Conservation (phyloP, 2,888 invertebrate species). For the Orthosia incerta region DNA sequence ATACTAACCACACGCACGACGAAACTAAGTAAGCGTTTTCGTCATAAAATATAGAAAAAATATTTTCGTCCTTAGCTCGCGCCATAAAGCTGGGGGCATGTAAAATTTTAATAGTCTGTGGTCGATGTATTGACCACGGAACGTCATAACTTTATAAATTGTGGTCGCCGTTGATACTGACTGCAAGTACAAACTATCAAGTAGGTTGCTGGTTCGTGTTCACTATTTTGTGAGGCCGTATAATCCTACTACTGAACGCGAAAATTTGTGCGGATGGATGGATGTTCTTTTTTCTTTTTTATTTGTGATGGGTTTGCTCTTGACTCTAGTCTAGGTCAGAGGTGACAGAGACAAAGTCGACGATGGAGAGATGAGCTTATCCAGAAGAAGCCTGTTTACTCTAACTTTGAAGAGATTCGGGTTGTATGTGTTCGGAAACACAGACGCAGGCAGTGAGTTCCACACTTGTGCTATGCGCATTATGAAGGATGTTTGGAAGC, state of each 20-base stretch:
- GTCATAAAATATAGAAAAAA: conserved; percentile 49
- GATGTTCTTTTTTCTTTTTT: no score
- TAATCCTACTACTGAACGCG: neutral
- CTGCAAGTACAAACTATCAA: conserved; percentile 33
- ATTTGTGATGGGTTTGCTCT: no score
- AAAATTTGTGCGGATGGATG: no score
- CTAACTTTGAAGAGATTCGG: no score
- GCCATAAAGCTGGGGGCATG: conserved; percentile 44
- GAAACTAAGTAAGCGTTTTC: conserved; percentile 41
- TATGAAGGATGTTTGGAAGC: no score
- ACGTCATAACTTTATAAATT: conserved; percentile 57
- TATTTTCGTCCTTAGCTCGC: conserved; percentile 19
- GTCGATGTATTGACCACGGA: conserved; percentile 57
- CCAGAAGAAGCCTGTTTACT: no score
- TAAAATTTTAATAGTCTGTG: conserved; percentile 51
- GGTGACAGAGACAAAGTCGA: no score
- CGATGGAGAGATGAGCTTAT: no score
- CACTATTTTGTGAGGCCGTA: conserved; percentile 36
- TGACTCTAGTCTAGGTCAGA: no score
- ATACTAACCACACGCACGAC: conserved; percentile 36
- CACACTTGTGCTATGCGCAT: no score
- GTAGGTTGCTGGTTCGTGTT: conserved; percentile 18
- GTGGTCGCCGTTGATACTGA: conserved; percentile 53
- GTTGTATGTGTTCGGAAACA: no score
- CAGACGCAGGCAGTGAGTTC: no score